These are phyloP conservation scores for Trachymyrmex cornetzi DNA, from an alignment of 1,140 invertebrate genomes.

Conservation along the genomic window DNA sequence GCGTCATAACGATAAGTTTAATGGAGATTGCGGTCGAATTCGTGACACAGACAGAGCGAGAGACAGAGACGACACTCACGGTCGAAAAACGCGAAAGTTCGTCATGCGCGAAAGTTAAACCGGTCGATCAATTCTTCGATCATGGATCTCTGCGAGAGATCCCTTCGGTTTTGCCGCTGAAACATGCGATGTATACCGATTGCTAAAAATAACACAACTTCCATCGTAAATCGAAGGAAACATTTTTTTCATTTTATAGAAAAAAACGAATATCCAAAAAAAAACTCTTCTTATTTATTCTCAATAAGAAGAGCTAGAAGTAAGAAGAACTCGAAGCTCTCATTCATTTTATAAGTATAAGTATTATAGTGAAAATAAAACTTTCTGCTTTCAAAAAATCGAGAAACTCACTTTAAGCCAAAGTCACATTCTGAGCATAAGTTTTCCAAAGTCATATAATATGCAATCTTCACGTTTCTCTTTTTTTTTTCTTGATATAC, in stretches of 20 bases:
- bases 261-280: background rate
- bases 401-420: background rate
- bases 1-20: constrained; percentile 29
- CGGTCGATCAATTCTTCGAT: constrained; percentile 21
- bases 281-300: background rate
- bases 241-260: too few species aligned
- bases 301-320: background rate
- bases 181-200: background rate
- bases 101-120: constrained; percentile 38
- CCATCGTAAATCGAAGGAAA: background rate
- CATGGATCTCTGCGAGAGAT: background rate
- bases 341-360: background rate
- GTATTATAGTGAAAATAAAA: background rate
- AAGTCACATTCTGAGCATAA: background rate
- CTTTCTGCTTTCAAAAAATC: background rate
- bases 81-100: constrained; percentile 38
- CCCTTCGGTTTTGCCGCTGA: background rate
- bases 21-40: constrained; percentile 28
- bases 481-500: background rate
- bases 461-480: constrained; percentile 12
- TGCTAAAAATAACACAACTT: background rate
- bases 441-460: background rate
- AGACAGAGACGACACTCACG: constrained; percentile 30
- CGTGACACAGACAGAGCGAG: background rate
- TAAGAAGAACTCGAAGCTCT: background rate